These are phyloP conservation scores for Harpalus rubripes DNA, from an alignment of 2,888 invertebrate species.

Conservation along the genomic window DNA sequence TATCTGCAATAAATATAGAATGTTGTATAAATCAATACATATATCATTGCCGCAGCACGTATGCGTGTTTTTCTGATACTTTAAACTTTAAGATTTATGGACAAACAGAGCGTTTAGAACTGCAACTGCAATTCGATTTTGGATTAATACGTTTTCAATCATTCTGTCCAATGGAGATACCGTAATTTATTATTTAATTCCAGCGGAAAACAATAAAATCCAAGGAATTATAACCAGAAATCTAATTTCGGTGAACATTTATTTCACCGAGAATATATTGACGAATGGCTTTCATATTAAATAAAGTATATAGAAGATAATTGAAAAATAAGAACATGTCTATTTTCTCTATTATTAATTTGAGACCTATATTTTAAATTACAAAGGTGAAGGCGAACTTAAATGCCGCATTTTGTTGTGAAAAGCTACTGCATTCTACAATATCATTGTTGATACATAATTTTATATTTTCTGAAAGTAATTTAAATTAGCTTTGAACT, in stretches of 20 bases:
- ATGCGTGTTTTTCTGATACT: slow-evolving; percentile 26
- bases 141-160: slow-evolving; percentile 37
- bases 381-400: too few relatives aligned
- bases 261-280: not conserved
- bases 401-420: too few relatives aligned
- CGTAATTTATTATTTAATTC: slow-evolving; percentile 11
- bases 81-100: slow-evolving; percentile 45
- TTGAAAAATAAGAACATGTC: too few relatives aligned
- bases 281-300: too few relatives aligned
- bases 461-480: too few relatives aligned
- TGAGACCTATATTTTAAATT: too few relatives aligned
- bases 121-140: slow-evolving; percentile 41
- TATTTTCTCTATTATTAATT: too few relatives aligned
- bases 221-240: not conserved
- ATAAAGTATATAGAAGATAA: too few relatives aligned
- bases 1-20: slow-evolving; percentile 49
- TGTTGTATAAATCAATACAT: slow-evolving; percentile 50
- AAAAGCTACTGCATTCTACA: too few relatives aligned
- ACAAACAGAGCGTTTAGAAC: not conserved
- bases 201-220: not conserved
- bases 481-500: too few relatives aligned
- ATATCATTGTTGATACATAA: too few relatives aligned
- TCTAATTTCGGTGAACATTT: not conserved
- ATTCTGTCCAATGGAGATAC: not conserved
- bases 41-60: slow-evolving; percentile 31